Conservation (phyloP, 92 coral and sea anemone species). For the Hydrozoanthus gracilis region DNA sequence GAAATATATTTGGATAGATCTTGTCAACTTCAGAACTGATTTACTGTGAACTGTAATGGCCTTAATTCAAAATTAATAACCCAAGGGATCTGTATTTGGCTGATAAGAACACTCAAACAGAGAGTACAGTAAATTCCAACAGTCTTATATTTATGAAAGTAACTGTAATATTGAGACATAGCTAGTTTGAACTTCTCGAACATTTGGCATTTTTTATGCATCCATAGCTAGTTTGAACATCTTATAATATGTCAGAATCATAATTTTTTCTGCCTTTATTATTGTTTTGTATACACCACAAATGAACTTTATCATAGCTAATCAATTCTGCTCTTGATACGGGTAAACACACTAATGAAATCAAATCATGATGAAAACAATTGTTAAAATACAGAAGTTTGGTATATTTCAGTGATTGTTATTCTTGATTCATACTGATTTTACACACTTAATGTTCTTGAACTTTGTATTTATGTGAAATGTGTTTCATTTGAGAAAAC, state of each 20-base stretch:
- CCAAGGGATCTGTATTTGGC: not conserved
- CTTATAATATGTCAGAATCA: too few relatives aligned
- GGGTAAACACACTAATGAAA: too few relatives aligned
- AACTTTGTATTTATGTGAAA: not conserved
- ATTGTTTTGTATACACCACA: too few relatives aligned
- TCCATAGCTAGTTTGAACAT: too few relatives aligned
- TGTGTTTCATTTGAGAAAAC: constrained; percentile 10
- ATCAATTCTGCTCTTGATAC: too few relatives aligned
- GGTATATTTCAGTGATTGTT: not conserved
- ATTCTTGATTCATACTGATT: not conserved
- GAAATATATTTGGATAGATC: not conserved
- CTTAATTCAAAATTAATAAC: not conserved
- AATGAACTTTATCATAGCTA: too few relatives aligned
- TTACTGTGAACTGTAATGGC: not conserved
- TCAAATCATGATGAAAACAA: not conserved
- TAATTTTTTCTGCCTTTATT: too few relatives aligned
- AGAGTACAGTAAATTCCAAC: not conserved
- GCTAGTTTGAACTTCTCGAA: too few relatives aligned
- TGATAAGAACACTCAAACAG: not conserved
- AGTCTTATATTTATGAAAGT: too few relatives aligned
- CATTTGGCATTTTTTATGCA: too few relatives aligned
- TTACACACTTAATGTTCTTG: not conserved
- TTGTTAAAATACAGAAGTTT: not conserved
- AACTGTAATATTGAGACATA: too few relatives aligned
- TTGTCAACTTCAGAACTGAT: not conserved